phyloP scores from a whole-genome alignment of 2,888 invertebrate species.

The Ellobium chinense region DNA sequence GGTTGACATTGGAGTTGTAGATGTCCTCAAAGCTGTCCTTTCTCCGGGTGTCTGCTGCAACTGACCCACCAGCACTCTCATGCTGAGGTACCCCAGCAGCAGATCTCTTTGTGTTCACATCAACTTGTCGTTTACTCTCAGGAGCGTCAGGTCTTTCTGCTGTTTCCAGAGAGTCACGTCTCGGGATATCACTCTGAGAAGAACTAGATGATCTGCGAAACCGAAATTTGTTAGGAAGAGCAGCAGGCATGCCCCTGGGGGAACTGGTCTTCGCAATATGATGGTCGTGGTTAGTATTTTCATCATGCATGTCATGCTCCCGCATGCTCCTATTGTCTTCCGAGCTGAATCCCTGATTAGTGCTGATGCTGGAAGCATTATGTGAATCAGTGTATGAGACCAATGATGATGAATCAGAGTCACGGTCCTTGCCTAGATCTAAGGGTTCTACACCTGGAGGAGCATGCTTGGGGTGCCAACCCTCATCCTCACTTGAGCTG shows the following conservation, averaged over 20 bases:
- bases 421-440: neutral
- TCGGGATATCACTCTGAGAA: neutral
- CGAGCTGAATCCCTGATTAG: constrained; percentile 9
- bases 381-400: neutral
- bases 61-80: too few species aligned
- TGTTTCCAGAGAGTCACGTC: neutral
- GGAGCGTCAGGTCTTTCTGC: neutral
- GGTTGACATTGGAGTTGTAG: constrained; percentile 39
- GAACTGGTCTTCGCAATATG: neutral
- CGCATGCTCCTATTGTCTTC: constrained; percentile 5
- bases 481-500: neutral
- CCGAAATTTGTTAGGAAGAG: constrained; percentile 12
- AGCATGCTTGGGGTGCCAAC: neutral
- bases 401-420: constrained; percentile 14
- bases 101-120: neutral
- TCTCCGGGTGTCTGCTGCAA: neutral
- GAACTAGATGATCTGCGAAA: constrained; percentile 17
- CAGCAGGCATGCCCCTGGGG: neutral
- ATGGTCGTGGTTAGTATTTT: neutral
- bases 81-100: neutral
- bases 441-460: neutral
- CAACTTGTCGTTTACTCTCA: neutral
- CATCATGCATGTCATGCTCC: neutral
- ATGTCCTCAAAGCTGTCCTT: constrained; percentile 40
- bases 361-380: neutral